Conservation (phyloP, 2,888 invertebrate species). For the Tiliacea citrago region DNA sequence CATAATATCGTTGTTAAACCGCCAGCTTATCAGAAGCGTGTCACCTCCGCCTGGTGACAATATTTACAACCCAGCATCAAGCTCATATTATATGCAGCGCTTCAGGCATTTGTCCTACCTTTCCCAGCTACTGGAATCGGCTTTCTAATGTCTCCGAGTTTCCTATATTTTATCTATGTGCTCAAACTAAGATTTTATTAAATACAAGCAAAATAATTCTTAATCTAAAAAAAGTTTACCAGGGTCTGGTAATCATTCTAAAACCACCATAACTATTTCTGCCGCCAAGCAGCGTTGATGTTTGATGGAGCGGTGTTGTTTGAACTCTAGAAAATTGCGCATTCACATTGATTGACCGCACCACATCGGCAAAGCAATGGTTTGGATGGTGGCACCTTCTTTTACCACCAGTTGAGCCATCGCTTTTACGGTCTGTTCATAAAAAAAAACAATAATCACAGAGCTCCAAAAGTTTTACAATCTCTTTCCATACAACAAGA, state of each 20-base stretch:
- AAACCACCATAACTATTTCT: no score
- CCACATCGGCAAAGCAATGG: no score
- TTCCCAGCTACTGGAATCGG: constrained; percentile 5
- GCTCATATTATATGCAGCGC: constrained; percentile 13
- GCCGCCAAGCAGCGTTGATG: neutral
- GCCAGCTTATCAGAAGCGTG: no score
- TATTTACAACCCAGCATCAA: constrained; percentile 12
- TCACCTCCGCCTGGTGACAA: neutral
- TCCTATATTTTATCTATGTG: neutral
- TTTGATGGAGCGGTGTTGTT: no score
- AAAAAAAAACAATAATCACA: neutral
- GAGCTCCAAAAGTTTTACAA: neutral
- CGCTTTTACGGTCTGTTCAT: neutral
- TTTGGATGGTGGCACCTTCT: no score
- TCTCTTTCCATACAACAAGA: constrained; percentile 7
- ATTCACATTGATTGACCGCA: no score
- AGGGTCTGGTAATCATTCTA: neutral
- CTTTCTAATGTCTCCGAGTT: constrained; percentile 21
- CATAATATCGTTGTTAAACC: no score
- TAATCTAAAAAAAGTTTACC: no score
- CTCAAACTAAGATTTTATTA: neutral
- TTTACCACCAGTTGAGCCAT: no score
- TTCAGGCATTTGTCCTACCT: constrained; percentile 12
- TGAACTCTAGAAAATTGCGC: no score
- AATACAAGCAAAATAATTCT: no score